Evolutionary conservation across 2,888 invertebrate species (phyloP).

Genomic region (Drosophila hamatofila): DNA sequence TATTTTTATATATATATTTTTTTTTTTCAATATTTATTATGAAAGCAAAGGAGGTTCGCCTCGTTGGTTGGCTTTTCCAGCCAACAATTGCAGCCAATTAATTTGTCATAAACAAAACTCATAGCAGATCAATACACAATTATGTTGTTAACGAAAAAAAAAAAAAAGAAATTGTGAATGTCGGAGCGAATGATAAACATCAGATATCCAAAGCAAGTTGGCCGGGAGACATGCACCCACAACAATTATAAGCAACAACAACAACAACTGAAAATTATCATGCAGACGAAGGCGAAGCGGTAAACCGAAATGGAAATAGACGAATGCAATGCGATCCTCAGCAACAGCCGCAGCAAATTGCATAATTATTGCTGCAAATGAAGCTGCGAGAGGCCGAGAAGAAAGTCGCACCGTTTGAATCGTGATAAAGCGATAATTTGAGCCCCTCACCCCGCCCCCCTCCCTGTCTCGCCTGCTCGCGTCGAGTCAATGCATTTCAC

Average conservation of each 20-base stretch:
- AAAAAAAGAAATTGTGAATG: conserved; percentile 37
- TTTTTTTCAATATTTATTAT: not conserved
- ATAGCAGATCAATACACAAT: conserved; percentile 58
- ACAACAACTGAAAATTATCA: conserved; percentile 68
- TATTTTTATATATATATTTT: not conserved
- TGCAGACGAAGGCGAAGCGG: conserved; percentile 44
- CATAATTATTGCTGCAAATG: conserved; percentile 80
- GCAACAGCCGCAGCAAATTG: conserved; percentile 67
- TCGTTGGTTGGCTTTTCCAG: not conserved
- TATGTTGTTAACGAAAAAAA: conserved; percentile 57
- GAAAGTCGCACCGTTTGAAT: conserved; percentile 81
- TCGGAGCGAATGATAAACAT: conserved; percentile 48
- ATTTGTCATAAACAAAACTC: conserved; percentile 69
- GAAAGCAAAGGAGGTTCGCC: conserved; percentile 20
- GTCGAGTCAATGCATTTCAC: conserved; percentile 71
- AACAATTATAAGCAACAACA: conserved; percentile 71
- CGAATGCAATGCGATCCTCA: conserved; percentile 49
- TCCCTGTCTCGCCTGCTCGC: not conserved
- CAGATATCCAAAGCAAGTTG: not conserved
- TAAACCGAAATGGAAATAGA: conserved; percentile 25
- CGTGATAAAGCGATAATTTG: conserved; percentile 79
- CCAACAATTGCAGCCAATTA: conserved; percentile 68
- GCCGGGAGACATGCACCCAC: conserved; percentile 53
- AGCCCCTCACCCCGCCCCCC: conserved; percentile 8
- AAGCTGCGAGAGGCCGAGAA: conserved; percentile 61